Evolutionary conservation across 1,140 invertebrate genomes (phyloP).

Genomic region (Psix sp.): DNA sequence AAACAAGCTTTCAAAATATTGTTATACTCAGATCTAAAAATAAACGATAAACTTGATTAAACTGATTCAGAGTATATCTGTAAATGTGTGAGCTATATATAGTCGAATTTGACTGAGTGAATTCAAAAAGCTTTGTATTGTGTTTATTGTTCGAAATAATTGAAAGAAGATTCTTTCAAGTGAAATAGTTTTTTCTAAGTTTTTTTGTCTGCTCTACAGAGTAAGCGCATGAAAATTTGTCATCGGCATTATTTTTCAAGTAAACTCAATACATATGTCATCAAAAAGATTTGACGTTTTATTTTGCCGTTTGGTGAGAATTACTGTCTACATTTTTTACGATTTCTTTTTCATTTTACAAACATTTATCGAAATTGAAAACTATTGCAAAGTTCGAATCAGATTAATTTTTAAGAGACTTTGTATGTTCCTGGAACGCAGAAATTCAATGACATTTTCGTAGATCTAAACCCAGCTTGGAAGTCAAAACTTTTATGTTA

Average conservation of each 20-base stretch:
- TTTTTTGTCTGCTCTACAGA: no score
- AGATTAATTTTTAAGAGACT: conserved; percentile 17
- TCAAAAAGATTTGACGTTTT: no score
- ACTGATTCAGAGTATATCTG: conserved; percentile 33
- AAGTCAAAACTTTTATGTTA: conserved; percentile 34
- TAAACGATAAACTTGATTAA: conserved; percentile 48
- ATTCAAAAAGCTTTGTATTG: conserved; percentile 25
- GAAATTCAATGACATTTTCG: conserved; percentile 26
- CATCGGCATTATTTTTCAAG: no score
- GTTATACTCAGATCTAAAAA: conserved; percentile 38
- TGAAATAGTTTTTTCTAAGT: no score
- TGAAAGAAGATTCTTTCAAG: no score
- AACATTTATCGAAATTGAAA: no score
- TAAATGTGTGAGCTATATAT: conserved; percentile 15
- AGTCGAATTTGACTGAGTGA: conserved; percentile 36
- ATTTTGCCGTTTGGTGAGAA: no score
- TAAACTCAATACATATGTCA: no score
- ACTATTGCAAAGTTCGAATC: conserved; percentile 7
- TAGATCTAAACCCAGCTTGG: conserved; percentile 12
- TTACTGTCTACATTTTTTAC: no score
- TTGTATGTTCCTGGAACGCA: conserved; percentile 3
- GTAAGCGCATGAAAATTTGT: no score
- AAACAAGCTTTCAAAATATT: conserved; percentile 47
- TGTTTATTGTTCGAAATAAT: no score
- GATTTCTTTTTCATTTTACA: no score